Conservation (phyloP, 2,888 invertebrate species). For the Nomada ferruginata region DNA sequence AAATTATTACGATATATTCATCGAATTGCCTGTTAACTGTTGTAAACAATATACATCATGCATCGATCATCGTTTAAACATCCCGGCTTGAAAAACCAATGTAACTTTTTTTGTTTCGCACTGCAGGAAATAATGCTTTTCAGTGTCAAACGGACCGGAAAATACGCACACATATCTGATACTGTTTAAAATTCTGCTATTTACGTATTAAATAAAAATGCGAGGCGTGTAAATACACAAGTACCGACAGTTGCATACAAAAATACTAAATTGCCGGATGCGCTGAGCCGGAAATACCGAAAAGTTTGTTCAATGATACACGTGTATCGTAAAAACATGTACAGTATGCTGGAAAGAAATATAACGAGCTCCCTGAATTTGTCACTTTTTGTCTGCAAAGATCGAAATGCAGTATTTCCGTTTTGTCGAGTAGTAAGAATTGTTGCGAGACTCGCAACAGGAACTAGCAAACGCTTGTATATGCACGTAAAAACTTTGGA, state of each 20-base stretch:
- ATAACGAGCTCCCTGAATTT: background rate
- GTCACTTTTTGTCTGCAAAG: constrained; percentile 35
- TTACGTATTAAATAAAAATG: constrained; percentile 48
- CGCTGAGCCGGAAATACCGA: constrained; percentile 17
- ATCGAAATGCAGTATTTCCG: constrained; percentile 45
- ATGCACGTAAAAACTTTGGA: constrained; percentile 58
- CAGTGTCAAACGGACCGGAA: constrained; percentile 9
- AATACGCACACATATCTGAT: constrained; percentile 20
- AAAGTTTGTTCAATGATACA: constrained; percentile 27
- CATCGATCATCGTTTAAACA: background rate
- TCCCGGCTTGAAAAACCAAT: constrained; percentile 21
- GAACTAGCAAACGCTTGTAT: constrained; percentile 24
- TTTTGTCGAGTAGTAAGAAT: constrained; percentile 43
- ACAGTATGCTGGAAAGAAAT: background rate
- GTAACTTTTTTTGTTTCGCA: constrained; percentile 7
- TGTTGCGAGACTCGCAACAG: constrained; percentile 25
- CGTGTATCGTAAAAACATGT: background rate
- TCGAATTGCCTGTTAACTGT: constrained; percentile 33
- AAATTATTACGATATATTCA: constrained; percentile 20
- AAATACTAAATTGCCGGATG: constrained; percentile 31
- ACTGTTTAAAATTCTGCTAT: constrained; percentile 45
- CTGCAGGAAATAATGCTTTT: constrained; percentile 30
- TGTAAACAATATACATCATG: constrained; percentile 15
- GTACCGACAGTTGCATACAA: background rate
- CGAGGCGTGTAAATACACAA: constrained; percentile 10